phyloP scores from a whole-genome alignment of 2,888 invertebrate species.

The Macrosiphum euphorbiae region DNA sequence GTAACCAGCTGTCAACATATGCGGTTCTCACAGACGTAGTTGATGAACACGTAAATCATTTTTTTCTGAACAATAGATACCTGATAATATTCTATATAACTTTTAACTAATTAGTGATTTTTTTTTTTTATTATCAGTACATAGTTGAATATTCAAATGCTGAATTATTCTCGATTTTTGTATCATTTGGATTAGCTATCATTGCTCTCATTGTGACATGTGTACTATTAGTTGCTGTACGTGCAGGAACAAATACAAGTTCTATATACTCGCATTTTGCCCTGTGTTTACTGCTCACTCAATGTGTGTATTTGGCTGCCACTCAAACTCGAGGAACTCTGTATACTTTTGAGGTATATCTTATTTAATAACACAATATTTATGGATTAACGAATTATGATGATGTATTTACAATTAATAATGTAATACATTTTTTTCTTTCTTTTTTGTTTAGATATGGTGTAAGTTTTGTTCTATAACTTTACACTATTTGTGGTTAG shows the following conservation, averaged over 20 bases:
- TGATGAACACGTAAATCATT: slow-evolving; percentile 80
- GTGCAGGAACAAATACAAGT: slow-evolving; percentile 92
- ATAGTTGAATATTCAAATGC: slow-evolving; percentile 88
- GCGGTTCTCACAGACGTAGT: slow-evolving; percentile 92
- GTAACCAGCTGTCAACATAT: slow-evolving; percentile 91
- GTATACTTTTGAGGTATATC: slow-evolving; percentile 83
- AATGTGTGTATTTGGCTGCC: slow-evolving; percentile 87
- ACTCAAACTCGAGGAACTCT: slow-evolving; percentile 86
- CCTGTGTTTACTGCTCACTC: slow-evolving; percentile 89
- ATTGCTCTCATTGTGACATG: slow-evolving; percentile 84
- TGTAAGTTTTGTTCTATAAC: slow-evolving; percentile 92
- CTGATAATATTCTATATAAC: slow-evolving; percentile 73
- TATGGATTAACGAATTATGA: slow-evolving; percentile 9
- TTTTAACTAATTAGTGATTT: not conserved
- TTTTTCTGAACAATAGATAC: slow-evolving; percentile 64
- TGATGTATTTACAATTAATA: slow-evolving; percentile 1
- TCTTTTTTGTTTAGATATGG: slow-evolving; percentile 70
- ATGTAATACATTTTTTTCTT: slow-evolving; percentile 37
- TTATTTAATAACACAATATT: slow-evolving; percentile 1
- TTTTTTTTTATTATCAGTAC: slow-evolving; percentile 72
- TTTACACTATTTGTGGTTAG: slow-evolving; percentile 93
- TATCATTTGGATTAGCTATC: slow-evolving; percentile 87
- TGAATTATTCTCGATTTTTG: slow-evolving; percentile 90
- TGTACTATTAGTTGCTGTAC: slow-evolving; percentile 83
- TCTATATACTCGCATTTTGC: slow-evolving; percentile 94